Base-by-base conservation (phyloP, 2,797 vertebrate species). In the Spheniscus humboldti region DNA sequence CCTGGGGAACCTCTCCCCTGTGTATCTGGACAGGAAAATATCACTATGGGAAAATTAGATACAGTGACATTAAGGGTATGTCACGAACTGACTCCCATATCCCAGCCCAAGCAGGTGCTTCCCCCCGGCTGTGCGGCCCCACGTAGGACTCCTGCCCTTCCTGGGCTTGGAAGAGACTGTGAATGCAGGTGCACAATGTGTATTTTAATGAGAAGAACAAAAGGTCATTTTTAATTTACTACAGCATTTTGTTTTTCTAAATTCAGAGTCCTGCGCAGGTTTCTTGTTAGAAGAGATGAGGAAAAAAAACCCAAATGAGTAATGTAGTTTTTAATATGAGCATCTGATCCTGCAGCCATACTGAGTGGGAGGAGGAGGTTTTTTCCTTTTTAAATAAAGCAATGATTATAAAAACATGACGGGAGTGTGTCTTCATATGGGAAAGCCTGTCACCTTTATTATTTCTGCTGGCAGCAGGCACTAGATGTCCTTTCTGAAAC, bases 401-500 rank as follows among this genome's bases (percentile, higher is more conserved):
- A 86, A 15, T 74, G 56, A 91, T 90, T 91, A 94, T 86, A 90
- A 94, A 95, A 94, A 78, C 74, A 68, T 74, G 80, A 83, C 50
- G 79, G 43, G 45, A 88, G 66, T 64, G 37, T 83, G 48, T 86
- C 86, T 89, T 87, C 57, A 71, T 86, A 90, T 13, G n/a, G 59
- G 71, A 85, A 92, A 90, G 63, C 93, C 59, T 85, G 56, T 96
- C 90, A 88, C 66, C 85, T 90, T 94, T 89, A 88, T 85, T 96
- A 92, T 97, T 96, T 97, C 83, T 95, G 31, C 78, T 95, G 59
- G 69, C 80, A 88, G 72, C 47, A 96, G 81, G 63, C 59, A 15
- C 25, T 41, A 64, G 74, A 43, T 91, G 22, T 77, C 75, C 86
- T 88, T 91, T 90, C 60, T 81, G 75, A 94, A 82, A 62, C 11